Evolutionary conservation across 2,113 vertebrate species (phyloP), one percentile per base, ranked within the genome.

Genomic region (Tichodroma muraria): DNA sequence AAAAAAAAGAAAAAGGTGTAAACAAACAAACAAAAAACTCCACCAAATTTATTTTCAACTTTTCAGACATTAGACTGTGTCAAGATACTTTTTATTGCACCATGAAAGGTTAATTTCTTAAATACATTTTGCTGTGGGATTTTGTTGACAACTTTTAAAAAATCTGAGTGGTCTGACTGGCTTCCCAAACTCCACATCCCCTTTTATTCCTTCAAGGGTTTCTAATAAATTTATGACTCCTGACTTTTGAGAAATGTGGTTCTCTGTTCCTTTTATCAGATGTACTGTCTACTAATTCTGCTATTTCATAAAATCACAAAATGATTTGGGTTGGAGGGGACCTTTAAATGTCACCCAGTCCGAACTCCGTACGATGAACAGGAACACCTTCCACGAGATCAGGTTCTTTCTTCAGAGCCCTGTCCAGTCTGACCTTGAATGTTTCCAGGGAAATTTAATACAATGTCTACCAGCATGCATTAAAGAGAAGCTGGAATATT

Each of bases 101-200:
- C 2, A 2, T 30, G 13, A 88, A 80, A 56, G 8, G 7, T 70
- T 59, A 44, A 54, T 89, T 90, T 78, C 38, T 84, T 35, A 38
- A 52, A 86, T 78, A 60, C 38, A 44, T 4, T 73, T 77, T 37
- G 3, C n/a, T 77, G 8, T 17, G 22, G 16, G 22, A 49, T 86
- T 93, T 61, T 38, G 4, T 27, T 80, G 63, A 69, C 40, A 72
- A 37, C 7, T 80, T 89, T 78, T 4, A 1, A 73, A 73, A 73
- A 45, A 17, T 79, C 33, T 13, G 49, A 53, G 27, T 44, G 37
- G 10, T 65, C 40, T 0, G 0, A 70, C 17, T 40, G 37, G 17
- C 57, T 69, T 72, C 56, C 19, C 54, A 40, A n/a, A 37, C 15
- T 37, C 45, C 13, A 13, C 21, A 65, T 13, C 8, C 11, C 8